phyloP scores from a whole-genome alignment of 2,888 invertebrate species.

The Hirtodrosophila duncani region DNA sequence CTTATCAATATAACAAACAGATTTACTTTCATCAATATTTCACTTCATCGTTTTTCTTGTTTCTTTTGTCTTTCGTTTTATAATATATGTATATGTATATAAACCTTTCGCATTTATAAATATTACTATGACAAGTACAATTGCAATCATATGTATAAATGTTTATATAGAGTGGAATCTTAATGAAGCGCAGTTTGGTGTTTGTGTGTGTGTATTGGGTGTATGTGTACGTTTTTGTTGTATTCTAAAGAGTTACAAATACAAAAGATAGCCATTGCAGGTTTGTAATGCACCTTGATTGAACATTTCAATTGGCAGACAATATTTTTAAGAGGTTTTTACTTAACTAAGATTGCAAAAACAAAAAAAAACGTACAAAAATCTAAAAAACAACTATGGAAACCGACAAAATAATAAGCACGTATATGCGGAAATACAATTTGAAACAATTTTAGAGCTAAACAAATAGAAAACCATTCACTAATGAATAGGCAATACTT shows the following conservation, averaged over 20 bases:
- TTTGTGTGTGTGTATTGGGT: conserved; percentile 7
- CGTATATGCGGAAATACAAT: conserved; percentile 38
- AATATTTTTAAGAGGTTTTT: conserved; percentile 38
- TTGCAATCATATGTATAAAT: conserved; percentile 42
- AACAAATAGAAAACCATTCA: conserved; percentile 47
- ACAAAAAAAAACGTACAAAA: too few relatives aligned
- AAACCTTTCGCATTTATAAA: conserved; percentile 54
- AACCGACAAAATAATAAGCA: conserved; percentile 47
- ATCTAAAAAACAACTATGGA: too few relatives aligned
- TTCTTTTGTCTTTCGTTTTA: conserved; percentile 35
- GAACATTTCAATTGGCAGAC: conserved; percentile 53
- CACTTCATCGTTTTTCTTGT: conserved; percentile 24
- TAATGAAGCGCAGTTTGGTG: conserved; percentile 33
- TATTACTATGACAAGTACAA: conserved; percentile 64
- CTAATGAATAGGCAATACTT: conserved; percentile 51
- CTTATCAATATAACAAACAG: conserved; percentile 72
- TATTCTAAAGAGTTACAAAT: conserved; percentile 35
- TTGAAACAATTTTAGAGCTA: conserved; percentile 43
- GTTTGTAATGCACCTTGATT: conserved; percentile 60
- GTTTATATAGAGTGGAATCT: conserved; percentile 42
- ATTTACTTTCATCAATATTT: conserved; percentile 56
- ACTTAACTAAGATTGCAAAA: too few relatives aligned
- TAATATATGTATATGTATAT: conserved; percentile 38
- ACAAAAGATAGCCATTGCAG: too few relatives aligned
- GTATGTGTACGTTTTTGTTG: conserved; percentile 26